Conservation (phyloP, 2,113 vertebrate species). For the Podarcis cretensis region DNA sequence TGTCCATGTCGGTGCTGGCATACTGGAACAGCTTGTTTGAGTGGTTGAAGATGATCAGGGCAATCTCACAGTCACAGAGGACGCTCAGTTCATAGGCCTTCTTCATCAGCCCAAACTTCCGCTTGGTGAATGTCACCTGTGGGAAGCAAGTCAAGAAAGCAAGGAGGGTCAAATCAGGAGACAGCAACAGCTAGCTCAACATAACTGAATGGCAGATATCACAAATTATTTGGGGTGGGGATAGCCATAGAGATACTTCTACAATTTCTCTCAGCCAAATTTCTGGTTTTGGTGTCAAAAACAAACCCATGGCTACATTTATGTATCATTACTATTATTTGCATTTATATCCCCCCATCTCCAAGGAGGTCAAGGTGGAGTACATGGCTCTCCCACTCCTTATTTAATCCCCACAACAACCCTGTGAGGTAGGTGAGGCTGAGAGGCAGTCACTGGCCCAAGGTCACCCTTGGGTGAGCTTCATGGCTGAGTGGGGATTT, state of each 20-base stretch:
- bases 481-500: no score
- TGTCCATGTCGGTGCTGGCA: conserved; percentile 97
- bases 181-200: neutral
- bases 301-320: neutral
- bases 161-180: neutral
- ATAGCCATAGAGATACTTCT: neutral
- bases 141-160: accelerated
- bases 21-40: conserved; percentile 98
- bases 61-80: conserved; percentile 74
- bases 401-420: no score
- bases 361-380: no score
- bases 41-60: conserved; percentile 84
- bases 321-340: no score
- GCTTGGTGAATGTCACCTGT: conserved; percentile 82
- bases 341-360: no score
- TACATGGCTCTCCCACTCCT: no score
- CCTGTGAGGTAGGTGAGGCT: no score
- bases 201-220: neutral
- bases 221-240: neutral
- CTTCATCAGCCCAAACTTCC: conserved; percentile 99
- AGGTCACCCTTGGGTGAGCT: no score
- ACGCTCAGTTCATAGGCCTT: conserved; percentile 96
- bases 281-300: neutral
- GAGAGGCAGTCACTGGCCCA: no score
- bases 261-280: neutral